A percentile compares a stretch with the other conserved stretches of the same genome.
These are phyloP conservation scores for Sesamia nonagrioides DNA, from an alignment of 1,140 invertebrate species.

Conservation along the genomic window DNA sequence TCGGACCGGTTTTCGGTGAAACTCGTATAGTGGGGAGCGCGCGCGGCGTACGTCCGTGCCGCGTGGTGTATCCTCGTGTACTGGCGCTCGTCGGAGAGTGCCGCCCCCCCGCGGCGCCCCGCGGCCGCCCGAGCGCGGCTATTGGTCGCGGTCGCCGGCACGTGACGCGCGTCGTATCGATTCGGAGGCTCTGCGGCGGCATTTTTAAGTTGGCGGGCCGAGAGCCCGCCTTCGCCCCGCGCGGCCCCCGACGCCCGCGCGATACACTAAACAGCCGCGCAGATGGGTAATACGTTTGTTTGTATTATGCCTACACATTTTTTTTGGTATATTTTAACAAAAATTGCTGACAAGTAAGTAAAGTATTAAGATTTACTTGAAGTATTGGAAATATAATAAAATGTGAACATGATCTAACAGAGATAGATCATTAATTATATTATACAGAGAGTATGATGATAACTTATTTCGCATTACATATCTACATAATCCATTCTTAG, in stretches of 20 bases:
- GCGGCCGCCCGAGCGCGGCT: slow-evolving; percentile 70
- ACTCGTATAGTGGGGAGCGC: slow-evolving; percentile 67
- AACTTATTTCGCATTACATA: too few relatives aligned
- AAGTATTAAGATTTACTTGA: too few relatives aligned
- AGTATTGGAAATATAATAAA: too few relatives aligned
- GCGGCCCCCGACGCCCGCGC: slow-evolving; percentile 69
- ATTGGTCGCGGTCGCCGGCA: slow-evolving; percentile 87
- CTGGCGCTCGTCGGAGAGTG: slow-evolving; percentile 67
- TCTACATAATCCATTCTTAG: too few relatives aligned
- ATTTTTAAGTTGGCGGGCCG: slow-evolving; percentile 91
- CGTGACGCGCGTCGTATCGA: slow-evolving; percentile 91
- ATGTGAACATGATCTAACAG: too few relatives aligned
- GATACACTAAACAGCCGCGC: slow-evolving; percentile 61
- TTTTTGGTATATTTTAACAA: background rate
- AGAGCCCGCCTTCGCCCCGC: slow-evolving; percentile 82
- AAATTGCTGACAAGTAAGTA: too few relatives aligned
- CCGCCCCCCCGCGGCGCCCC: slow-evolving; percentile 57
- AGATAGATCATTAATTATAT: too few relatives aligned
- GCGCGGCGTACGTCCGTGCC: slow-evolving; percentile 79
- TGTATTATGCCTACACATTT: background rate
- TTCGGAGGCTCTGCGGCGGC: slow-evolving; percentile 92
- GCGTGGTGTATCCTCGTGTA: slow-evolving; percentile 75
- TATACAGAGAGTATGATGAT: too few relatives aligned
- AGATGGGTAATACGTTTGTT: slow-evolving; percentile 40
- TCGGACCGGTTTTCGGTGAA: slow-evolving; percentile 79